These are phyloP conservation scores for Tupaia tana DNA, from an alignment of 2,113 vertebrate species.

Conservation along the genomic window DNA sequence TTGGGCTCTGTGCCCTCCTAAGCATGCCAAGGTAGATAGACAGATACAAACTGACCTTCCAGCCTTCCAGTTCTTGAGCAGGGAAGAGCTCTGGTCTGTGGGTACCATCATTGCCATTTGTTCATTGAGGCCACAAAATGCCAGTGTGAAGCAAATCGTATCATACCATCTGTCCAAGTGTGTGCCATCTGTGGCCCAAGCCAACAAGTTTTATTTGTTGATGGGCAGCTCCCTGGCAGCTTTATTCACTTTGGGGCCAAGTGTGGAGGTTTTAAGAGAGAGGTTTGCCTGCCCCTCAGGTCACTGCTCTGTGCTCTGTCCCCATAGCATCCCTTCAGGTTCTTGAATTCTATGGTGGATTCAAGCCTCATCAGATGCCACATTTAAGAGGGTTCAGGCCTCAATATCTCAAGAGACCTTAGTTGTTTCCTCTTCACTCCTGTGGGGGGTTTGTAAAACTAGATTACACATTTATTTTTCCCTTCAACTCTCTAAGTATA, in stretches of 20 bases:
- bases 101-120: background rate
- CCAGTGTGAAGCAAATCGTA: background rate
- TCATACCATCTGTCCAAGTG: slow-evolving; percentile 48
- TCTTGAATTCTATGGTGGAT: background rate
- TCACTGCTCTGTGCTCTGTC: background rate
- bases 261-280: background rate
- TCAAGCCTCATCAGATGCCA: background rate
- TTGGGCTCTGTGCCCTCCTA: background rate
- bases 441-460: rapidly evolving
- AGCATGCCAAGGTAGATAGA: background rate
- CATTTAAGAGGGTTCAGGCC: background rate
- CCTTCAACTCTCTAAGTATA: slow-evolving; percentile 10
- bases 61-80: background rate
- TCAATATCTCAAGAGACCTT: background rate
- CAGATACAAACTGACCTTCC: background rate
- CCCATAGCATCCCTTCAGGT: background rate
- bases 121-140: background rate
- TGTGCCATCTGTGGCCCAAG: slow-evolving; percentile 31
- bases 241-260: background rate
- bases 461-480: background rate
- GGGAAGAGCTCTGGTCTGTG: background rate
- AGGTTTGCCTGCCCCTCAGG: background rate
- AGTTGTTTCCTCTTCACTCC: background rate
- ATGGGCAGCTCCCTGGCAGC: background rate
- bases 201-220: background rate